Evolutionary conservation across 2,888 invertebrate species (phyloP).

Genomic region (Bugulina stolonifera): DNA sequence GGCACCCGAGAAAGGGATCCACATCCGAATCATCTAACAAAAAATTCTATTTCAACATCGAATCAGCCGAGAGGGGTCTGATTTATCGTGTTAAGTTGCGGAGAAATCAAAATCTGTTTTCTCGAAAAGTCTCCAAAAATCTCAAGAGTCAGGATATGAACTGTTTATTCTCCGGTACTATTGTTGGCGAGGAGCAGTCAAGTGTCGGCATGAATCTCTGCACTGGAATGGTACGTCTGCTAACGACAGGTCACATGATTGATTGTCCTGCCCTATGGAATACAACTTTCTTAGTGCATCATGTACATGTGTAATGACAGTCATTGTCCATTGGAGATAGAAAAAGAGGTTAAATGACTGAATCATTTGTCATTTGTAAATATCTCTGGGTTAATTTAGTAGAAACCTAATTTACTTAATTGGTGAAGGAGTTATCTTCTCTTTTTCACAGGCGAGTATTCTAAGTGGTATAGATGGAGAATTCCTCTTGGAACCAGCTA

Average conservation of each 20-base stretch:
- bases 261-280: no score
- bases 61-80: neutral
- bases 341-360: no score
- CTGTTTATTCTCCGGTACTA: constrained; percentile 18
- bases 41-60: constrained; percentile 15
- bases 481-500: constrained; percentile 11
- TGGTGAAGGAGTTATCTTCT: no score
- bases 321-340: no score
- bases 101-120: constrained; percentile 6
- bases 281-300: no score
- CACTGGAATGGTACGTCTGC: constrained; percentile 26
- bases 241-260: no score
- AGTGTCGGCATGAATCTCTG: constrained; percentile 25
- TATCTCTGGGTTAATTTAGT: no score
- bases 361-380: no score
- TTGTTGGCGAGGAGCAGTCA: constrained; percentile 14
- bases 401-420: no score
- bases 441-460: constrained; percentile 10
- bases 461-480: constrained; percentile 11
- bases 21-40: neutral
- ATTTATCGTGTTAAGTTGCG: neutral
- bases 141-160: constrained; percentile 15
- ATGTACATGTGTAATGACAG: no score
- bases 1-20: neutral
- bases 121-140: neutral